Percentiles rank a stretch among this genome's conserved stretches.
Evolutionary conservation across 1,140 invertebrate species (phyloP).

Genomic region (Drosophila novamexicana): DNA sequence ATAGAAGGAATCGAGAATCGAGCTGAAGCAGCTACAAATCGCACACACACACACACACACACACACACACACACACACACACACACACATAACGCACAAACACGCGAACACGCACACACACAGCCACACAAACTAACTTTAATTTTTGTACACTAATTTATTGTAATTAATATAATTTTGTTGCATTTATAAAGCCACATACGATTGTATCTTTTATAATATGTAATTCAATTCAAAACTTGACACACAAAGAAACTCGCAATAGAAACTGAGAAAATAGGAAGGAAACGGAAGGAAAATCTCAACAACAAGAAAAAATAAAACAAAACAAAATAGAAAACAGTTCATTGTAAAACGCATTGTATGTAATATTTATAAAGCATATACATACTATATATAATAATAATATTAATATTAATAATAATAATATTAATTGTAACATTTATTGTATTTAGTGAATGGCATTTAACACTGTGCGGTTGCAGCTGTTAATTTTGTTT

Average conservation of each 20-base stretch:
- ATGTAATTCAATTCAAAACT: constrained; percentile 45
- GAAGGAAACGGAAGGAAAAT: constrained; percentile 22
- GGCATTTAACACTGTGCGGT: constrained; percentile 75
- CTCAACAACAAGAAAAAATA: constrained; percentile 19
- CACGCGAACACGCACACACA: constrained; percentile 16
- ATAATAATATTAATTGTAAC: constrained; percentile 53
- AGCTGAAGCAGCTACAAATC: constrained; percentile 28
- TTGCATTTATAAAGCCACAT: constrained; percentile 65
- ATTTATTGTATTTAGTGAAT: constrained; percentile 75
- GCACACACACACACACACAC: constrained; percentile 18
- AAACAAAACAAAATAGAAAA: constrained; percentile 32
- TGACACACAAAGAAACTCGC: constrained; percentile 36
- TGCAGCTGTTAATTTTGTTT: constrained; percentile 70
- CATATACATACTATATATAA: constrained; percentile 56
- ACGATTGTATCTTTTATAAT: constrained; percentile 18
- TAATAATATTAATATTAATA: constrained; percentile 32
- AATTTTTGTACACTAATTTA: constrained; percentile 65
- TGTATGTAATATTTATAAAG: constrained; percentile 67
- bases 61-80: neutral
- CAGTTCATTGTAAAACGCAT: constrained; percentile 65
- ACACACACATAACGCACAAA: neutral
- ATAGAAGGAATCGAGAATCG: constrained; percentile 3
- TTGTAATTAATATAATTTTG: constrained; percentile 64
- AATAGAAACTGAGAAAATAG: constrained; percentile 32
- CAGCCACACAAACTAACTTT: constrained; percentile 49